Conservation (phyloP, 2,888 invertebrate genomes). For the Drosophila suboccidentalis region DNA sequence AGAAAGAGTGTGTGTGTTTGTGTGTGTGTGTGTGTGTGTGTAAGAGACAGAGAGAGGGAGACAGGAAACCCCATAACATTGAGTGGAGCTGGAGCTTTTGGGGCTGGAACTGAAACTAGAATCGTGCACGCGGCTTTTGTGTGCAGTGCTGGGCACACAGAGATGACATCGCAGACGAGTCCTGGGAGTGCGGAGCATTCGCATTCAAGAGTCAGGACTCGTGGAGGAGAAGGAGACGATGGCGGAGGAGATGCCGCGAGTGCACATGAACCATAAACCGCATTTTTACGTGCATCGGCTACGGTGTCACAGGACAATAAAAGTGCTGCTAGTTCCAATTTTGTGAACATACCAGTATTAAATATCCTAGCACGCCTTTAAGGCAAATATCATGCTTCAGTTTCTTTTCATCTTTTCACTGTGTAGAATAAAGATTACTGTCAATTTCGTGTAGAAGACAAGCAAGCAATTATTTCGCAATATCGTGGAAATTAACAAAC, state of each 20-base stretch:
- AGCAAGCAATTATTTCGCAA: slow-evolving; percentile 66
- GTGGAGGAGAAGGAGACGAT: not conserved
- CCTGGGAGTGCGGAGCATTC: slow-evolving; percentile 5
- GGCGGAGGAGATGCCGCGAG: slow-evolving; percentile 26
- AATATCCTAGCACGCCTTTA: slow-evolving; percentile 31
- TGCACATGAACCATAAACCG: slow-evolving; percentile 72
- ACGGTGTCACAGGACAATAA: slow-evolving; percentile 36
- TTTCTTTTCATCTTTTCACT: not conserved
- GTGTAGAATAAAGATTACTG: slow-evolving; percentile 20
- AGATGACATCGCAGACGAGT: slow-evolving; percentile 26
- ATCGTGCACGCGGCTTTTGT: slow-evolving; percentile 48
- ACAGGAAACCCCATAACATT: slow-evolving; percentile 16
- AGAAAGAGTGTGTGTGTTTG: no score
- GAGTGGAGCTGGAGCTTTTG: slow-evolving; percentile 2
- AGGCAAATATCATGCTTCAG: slow-evolving; percentile 5
- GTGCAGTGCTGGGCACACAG: slow-evolving; percentile 21
- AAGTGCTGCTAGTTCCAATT: slow-evolving; percentile 34
- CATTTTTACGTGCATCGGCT: slow-evolving; percentile 68
- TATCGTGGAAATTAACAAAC: slow-evolving; percentile 59
- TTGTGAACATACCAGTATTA: slow-evolving; percentile 18
- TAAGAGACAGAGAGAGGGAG: not conserved
- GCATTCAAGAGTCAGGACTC: slow-evolving; percentile 15
- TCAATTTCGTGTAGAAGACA: slow-evolving; percentile 32
- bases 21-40: no score
- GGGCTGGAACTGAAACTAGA: slow-evolving; percentile 30